Conservation (phyloP, 2,113 vertebrate genomes). For the Sitta europaea region DNA sequence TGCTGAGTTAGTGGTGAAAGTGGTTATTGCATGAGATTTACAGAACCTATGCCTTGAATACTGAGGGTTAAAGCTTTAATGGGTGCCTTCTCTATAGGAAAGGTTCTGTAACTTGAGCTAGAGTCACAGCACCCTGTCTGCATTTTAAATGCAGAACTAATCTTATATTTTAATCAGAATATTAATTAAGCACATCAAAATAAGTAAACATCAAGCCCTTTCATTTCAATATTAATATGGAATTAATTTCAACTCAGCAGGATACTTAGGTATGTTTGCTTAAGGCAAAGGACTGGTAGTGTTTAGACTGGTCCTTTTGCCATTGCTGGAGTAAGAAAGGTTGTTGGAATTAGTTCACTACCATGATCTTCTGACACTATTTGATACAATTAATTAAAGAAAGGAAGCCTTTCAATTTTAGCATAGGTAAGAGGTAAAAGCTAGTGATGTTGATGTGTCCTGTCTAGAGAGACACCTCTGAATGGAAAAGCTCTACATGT, state of each 20-base stretch:
- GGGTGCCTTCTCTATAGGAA: neutral
- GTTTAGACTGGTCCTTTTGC: neutral
- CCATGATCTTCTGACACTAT: neutral
- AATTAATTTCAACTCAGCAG: neutral
- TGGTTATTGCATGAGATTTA: neutral
- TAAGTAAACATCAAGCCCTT: neutral
- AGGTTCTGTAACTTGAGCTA: neutral
- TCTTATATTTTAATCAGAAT: neutral
- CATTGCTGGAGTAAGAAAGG: neutral
- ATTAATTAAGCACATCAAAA: neutral
- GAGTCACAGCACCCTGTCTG: neutral
- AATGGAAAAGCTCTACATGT: neutral
- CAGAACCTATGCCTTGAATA: neutral
- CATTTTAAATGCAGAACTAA: neutral
- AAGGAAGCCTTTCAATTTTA: neutral
- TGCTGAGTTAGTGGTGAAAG: neutral
- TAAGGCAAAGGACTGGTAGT: neutral
- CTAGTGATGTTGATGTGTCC: neutral
- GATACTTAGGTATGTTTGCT: neutral
- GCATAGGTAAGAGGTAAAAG: neutral
- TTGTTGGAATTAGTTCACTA: neutral
- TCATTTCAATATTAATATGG: neutral
- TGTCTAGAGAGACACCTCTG: neutral
- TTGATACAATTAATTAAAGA: neutral
- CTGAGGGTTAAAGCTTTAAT: neutral